Conservation (phyloP, 2,888 invertebrate genomes). For the Acheta domesticus region DNA sequence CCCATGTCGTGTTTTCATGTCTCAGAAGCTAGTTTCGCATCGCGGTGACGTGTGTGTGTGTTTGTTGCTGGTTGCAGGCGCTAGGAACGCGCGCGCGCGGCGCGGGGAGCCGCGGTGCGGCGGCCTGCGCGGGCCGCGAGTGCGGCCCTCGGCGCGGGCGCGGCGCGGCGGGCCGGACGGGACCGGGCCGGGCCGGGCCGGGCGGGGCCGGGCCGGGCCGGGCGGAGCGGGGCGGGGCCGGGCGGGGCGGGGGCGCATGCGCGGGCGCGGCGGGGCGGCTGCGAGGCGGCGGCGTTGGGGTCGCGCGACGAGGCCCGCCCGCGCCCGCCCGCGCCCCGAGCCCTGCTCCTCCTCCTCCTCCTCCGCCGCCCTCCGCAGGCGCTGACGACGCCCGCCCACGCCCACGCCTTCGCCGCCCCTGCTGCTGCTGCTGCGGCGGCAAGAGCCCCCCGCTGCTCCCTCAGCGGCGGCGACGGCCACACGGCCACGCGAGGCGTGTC, state of each 20-base stretch:
- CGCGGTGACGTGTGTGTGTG: too few relatives aligned
- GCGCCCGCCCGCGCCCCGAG: background rate
- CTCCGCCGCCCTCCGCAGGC: background rate
- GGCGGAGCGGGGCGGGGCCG: background rate
- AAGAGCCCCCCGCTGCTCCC: background rate
- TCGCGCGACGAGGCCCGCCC: background rate
- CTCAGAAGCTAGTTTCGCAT: too few relatives aligned
- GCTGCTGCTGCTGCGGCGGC: background rate
- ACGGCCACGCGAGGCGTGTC: background rate
- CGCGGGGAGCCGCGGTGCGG: too few relatives aligned
- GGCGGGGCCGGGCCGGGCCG: background rate
- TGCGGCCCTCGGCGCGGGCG: background rate
- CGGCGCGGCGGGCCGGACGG: background rate
- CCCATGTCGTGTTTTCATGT: too few relatives aligned
- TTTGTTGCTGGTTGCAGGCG: too few relatives aligned
- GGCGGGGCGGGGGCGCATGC: background rate
- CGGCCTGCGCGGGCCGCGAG: too few relatives aligned
- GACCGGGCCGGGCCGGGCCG: background rate
- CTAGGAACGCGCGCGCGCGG: too few relatives aligned
- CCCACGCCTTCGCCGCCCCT: background rate
- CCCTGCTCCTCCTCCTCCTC: too few relatives aligned
- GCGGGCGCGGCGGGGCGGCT: background rate
- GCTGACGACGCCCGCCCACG: background rate
- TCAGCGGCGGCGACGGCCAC: background rate
- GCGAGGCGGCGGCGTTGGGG: background rate